phyloP scores from a whole-genome alignment of 1,140 invertebrate genomes.

The Pachypeltis micranthus region DNA sequence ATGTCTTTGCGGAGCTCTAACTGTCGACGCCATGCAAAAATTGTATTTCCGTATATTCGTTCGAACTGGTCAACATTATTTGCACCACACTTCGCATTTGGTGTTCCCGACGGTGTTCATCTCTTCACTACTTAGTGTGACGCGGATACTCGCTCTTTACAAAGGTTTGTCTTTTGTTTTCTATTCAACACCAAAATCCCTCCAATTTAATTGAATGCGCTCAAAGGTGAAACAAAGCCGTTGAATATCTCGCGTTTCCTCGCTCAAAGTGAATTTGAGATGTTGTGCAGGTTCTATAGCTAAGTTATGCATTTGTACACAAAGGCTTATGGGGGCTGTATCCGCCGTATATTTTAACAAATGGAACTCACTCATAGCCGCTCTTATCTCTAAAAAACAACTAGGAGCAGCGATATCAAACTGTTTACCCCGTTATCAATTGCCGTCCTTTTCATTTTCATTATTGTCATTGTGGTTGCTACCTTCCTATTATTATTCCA shows the following conservation, averaged over 20 bases:
- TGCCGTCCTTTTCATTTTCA: too few relatives aligned
- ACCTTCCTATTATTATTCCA: too few relatives aligned
- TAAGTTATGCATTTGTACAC: too few relatives aligned
- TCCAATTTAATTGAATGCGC: not conserved
- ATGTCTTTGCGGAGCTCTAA: conserved; percentile 70
- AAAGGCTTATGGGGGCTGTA: too few relatives aligned
- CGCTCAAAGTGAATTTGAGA: conserved; percentile 6
- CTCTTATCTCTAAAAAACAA: too few relatives aligned
- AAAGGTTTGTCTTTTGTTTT: conserved; percentile 36
- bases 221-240: too few relatives aligned
- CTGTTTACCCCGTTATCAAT: too few relatives aligned
- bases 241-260: not conserved
- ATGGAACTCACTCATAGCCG: too few relatives aligned
- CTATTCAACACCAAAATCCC: not conserved
- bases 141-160: conserved; percentile 46
- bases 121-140: conserved; percentile 45
- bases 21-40: conserved; percentile 67
- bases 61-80: conserved; percentile 51
- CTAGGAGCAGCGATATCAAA: too few relatives aligned
- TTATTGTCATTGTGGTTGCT: too few relatives aligned
- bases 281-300: too few relatives aligned
- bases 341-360: too few relatives aligned
- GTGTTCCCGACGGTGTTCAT: conserved; percentile 50
- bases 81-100: conserved; percentile 57
- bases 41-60: conserved; percentile 54